phyloP scores from a whole-genome alignment of 2,888 invertebrate species.

The Mellilla xanthometata region DNA sequence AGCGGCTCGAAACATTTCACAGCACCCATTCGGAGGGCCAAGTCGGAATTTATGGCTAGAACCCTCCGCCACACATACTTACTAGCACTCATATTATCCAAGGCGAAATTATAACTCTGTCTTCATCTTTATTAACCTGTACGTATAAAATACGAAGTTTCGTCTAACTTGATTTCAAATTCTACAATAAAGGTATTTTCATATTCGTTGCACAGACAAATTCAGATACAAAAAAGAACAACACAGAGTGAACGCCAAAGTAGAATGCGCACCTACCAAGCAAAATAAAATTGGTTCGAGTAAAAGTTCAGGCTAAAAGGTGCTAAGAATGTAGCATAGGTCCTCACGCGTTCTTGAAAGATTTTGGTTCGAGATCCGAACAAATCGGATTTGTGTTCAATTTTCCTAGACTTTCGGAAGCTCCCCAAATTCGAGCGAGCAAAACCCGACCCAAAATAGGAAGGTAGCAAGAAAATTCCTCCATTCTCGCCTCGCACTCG shows the following conservation, averaged over 20 bases:
- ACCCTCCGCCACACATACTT: slow-evolving; percentile 40
- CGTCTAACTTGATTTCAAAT: slow-evolving; percentile 7
- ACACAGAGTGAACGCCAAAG: no score
- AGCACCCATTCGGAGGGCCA: slow-evolving; percentile 46
- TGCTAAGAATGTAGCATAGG: slow-evolving; percentile 44
- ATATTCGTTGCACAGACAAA: no score
- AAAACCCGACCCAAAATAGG: slow-evolving; percentile 61
- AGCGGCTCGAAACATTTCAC: slow-evolving; percentile 45
- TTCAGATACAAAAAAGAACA: no score
- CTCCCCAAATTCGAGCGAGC: slow-evolving; percentile 53
- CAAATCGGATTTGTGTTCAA: slow-evolving; percentile 79
- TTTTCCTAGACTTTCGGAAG: slow-evolving; percentile 72
- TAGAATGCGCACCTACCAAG: neutral
- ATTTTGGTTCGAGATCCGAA: slow-evolving; percentile 55
- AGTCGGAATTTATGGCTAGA: slow-evolving; percentile 50
- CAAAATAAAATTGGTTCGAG: slow-evolving; percentile 5
- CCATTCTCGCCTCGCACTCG: slow-evolving; percentile 50
- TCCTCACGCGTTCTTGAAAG: slow-evolving; percentile 51
- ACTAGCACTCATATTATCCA: slow-evolving; percentile 29
- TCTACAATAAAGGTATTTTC: no score
- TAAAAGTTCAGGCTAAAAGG: slow-evolving; percentile 24
- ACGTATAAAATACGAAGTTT: neutral
- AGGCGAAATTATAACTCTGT: slow-evolving; percentile 16
- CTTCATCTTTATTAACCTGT: slow-evolving; percentile 8
- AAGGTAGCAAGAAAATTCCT: slow-evolving; percentile 53